phyloP scores from a whole-genome alignment of 2,113 vertebrate genomes.

The Trinectes maculatus region DNA sequence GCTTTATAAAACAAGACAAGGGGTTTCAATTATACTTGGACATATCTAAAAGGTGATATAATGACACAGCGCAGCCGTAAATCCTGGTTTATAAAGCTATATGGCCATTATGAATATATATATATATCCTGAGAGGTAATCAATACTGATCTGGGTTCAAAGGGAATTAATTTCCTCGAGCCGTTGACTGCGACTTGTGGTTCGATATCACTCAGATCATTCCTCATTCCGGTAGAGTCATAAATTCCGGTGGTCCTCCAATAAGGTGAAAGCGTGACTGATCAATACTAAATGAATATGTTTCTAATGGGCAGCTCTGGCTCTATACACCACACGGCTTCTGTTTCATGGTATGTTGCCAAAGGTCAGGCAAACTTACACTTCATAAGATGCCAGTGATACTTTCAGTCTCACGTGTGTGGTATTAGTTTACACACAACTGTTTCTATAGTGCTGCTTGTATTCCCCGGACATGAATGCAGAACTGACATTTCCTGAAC shows the following conservation, averaged over 20 bases:
- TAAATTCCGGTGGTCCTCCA: conserved; percentile 6
- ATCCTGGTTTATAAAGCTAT: conserved; percentile 14
- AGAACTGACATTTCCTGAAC: background rate
- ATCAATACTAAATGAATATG: conserved; percentile 48
- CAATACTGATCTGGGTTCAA: conserved; percentile 42
- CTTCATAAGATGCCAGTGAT: background rate
- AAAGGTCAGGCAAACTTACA: background rate
- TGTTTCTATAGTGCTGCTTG: no score
- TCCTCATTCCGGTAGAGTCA: conserved; percentile 33
- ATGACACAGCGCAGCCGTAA: conserved; percentile 8
- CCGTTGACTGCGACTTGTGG: conserved; percentile 10
- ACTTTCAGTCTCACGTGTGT: background rate
- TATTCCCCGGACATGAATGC: background rate
- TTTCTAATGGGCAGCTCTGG: background rate
- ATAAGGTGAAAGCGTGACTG: conserved; percentile 1
- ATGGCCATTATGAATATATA: conserved; percentile 28
- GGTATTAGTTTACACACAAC: conserved; percentile 7
- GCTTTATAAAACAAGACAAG: background rate
- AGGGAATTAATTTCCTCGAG: conserved; percentile 40
- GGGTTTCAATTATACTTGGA: conserved; percentile 4
- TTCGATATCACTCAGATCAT: conserved; percentile 9
- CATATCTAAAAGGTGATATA: conserved; percentile 6
- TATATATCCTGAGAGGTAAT: conserved; percentile 27
- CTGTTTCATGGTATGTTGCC: background rate
- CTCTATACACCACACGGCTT: background rate